phyloP scores from a whole-genome alignment of 2,797 vertebrate genomes.

The Dallia pectoralis region DNA sequence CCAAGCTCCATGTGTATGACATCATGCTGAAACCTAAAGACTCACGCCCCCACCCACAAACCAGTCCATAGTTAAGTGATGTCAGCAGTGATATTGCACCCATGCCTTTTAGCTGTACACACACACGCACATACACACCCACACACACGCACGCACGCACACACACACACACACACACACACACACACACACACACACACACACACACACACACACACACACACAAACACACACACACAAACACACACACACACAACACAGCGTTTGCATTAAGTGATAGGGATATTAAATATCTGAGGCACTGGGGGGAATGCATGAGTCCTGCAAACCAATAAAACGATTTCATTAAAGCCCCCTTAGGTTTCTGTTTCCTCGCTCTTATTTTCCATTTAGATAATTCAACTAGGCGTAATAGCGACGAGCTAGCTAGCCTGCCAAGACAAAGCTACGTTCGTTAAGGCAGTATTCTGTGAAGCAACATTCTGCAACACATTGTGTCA shows the following conservation, averaged over 20 bases:
- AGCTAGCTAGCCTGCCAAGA: not conserved
- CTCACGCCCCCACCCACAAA: no score
- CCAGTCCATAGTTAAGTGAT: not conserved
- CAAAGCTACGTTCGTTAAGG: not conserved
- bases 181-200: constrained; percentile 2
- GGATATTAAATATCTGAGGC: not conserved
- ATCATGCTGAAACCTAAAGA: constrained; percentile 44
- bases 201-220: constrained; percentile 3
- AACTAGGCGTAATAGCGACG: not conserved
- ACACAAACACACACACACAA: not conserved
- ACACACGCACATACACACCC: no score
- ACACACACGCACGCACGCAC: no score
- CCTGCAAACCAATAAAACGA: not conserved
- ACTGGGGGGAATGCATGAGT: not conserved
- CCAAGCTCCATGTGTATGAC: not conserved
- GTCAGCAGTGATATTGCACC: not conserved
- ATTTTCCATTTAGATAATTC: not conserved
- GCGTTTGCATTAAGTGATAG: no score
- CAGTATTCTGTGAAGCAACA: no score
- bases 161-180: not conserved
- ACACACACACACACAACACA: not conserved
- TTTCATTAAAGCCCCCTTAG: not conserved
- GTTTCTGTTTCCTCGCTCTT: not conserved
- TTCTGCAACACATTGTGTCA: no score
- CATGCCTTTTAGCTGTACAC: not conserved